Conservation (phyloP, 2,113 vertebrate species). For the Syrmaticus mikado region DNA sequence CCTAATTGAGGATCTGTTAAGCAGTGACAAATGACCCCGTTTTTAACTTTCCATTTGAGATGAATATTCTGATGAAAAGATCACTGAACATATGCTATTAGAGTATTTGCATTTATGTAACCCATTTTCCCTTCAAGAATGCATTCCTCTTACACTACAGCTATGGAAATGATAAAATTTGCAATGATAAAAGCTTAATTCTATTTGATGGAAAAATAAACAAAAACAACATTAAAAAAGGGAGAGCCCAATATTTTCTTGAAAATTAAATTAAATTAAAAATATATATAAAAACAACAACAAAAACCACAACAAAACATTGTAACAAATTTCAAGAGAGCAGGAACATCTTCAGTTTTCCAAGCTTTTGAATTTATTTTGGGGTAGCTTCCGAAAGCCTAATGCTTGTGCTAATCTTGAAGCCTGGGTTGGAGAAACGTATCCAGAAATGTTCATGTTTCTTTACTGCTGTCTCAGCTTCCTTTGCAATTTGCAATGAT, state of each 20-base stretch:
- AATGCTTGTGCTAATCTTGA: not conserved
- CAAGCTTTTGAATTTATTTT: not conserved
- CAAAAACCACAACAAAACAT: not conserved
- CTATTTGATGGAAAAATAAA: not conserved
- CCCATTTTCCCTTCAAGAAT: not conserved
- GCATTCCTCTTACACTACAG: not conserved
- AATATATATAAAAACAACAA: not conserved
- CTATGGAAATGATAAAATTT: not conserved
- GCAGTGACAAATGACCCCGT: not conserved
- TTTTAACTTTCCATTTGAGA: not conserved
- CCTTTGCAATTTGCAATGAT: not conserved
- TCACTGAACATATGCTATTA: not conserved
- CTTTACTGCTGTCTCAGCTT: not conserved
- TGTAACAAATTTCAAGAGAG: not conserved
- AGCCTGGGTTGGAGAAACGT: not conserved
- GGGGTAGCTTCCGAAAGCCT: not conserved
- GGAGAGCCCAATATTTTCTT: rapidly evolving
- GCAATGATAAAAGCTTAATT: not conserved
- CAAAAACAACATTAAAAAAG: not conserved
- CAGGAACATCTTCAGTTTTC: not conserved
- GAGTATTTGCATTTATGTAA: not conserved
- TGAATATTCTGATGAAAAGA: conserved; percentile 2
- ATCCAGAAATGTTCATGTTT: not conserved
- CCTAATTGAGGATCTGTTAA: not conserved
- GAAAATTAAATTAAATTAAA: not conserved